These are phyloP conservation scores for Laticauda laticaudata DNA, from an alignment of 2,113 vertebrate species.

Conservation along the genomic window DNA sequence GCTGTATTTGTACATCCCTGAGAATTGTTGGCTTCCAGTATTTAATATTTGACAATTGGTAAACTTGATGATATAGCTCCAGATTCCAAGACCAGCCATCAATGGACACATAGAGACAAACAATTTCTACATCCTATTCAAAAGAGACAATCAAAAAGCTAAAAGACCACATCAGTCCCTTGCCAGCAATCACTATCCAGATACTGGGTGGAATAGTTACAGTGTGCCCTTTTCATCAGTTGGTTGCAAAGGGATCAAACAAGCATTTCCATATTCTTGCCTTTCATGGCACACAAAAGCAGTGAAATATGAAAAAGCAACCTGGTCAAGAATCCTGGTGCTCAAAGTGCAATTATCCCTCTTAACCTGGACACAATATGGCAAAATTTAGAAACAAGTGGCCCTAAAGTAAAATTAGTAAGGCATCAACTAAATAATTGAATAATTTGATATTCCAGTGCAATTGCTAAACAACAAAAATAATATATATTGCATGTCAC, in stretches of 20 bases:
- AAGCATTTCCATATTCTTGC: not conserved
- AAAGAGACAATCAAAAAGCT: not conserved
- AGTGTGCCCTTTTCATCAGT: not conserved
- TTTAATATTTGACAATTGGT: not conserved
- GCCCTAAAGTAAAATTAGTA: not conserved
- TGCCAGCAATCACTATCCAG: not conserved
- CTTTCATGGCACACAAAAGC: not conserved
- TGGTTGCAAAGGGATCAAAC: not conserved
- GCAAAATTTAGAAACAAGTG: not conserved
- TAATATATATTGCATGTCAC: not conserved
- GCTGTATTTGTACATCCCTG: not conserved
- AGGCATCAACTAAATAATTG: not conserved
- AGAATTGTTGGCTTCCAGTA: not conserved
- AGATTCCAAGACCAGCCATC: not conserved
- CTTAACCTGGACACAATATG: not conserved
- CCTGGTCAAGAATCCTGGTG: not conserved
- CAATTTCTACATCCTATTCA: not conserved
- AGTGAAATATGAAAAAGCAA: not conserved
- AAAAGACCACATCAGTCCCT: not conserved
- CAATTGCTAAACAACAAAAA: accelerated
- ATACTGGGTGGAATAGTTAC: not conserved
- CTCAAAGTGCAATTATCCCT: not conserved
- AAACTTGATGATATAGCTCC: not conserved
- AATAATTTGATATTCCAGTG: accelerated
- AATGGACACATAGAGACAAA: not conserved